Conservation (phyloP, 1,140 invertebrate species). For the Euura lappo region DNA sequence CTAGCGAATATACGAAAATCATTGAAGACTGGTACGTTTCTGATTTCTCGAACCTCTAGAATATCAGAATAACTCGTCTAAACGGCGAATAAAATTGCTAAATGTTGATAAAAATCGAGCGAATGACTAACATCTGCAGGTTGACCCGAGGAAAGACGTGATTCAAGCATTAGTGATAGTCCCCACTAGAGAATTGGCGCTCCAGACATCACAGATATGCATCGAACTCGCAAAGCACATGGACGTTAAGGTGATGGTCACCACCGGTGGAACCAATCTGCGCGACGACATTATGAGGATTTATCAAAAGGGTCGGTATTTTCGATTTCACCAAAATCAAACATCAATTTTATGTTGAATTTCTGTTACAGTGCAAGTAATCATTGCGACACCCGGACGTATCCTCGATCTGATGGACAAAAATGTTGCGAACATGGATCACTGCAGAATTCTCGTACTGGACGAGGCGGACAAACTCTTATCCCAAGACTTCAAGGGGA, state of each 20-base stretch:
- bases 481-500: slow-evolving; percentile 99
- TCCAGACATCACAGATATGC: slow-evolving; percentile 99
- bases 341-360: not conserved
- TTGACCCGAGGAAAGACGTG: slow-evolving; percentile 87
- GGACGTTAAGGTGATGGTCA: slow-evolving; percentile 97
- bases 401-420: slow-evolving; percentile 99
- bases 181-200: slow-evolving; percentile 97
- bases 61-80: too few species aligned
- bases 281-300: slow-evolving; percentile 99
- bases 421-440: slow-evolving; percentile 93
- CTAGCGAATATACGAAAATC: too few species aligned
- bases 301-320: slow-evolving; percentile 86
- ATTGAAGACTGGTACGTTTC: too few species aligned
- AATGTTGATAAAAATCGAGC: not conserved
- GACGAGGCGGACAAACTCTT: slow-evolving; percentile 99
- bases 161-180: slow-evolving; percentile 99
- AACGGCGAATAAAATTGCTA: too few species aligned
- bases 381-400: slow-evolving; percentile 98
- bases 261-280: slow-evolving; percentile 97
- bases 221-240: slow-evolving; percentile 98
- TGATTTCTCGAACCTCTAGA: too few species aligned
- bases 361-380: slow-evolving; percentile 85
- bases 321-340: slow-evolving; percentile 18
- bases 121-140: slow-evolving; percentile 56
- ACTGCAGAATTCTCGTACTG: slow-evolving; percentile 95